Percentiles rank a stretch among this genome's conserved stretches.
Evolutionary conservation across 2,888 invertebrate species (phyloP).

Genomic region (Vanessa cardui): DNA sequence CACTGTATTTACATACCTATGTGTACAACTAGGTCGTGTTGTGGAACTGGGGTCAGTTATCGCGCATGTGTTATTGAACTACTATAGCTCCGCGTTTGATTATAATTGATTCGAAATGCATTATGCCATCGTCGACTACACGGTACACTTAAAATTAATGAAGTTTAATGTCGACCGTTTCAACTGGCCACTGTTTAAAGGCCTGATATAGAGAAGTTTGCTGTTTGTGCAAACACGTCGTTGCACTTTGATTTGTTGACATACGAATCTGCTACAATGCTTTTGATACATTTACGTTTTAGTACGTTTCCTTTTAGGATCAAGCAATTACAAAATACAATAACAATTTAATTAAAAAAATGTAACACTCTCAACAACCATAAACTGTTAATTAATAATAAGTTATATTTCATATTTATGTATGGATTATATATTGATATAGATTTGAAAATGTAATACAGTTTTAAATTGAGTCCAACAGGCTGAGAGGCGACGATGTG

Average conservation of each 20-base stretch:
- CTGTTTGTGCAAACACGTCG: no score
- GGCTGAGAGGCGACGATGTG: conserved; percentile 49
- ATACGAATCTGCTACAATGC: no score
- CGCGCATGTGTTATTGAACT: neutral
- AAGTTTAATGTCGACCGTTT: neutral
- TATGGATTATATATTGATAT: no score
- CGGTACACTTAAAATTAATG: neutral
- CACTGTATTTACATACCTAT: neutral
- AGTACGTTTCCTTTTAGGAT: no score
- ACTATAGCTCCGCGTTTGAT: neutral
- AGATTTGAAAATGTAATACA: conserved; percentile 1
- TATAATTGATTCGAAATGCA: conserved; percentile 1
- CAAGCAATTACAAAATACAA: no score
- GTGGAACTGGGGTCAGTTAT: neutral
- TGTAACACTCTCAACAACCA: no score
- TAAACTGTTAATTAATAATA: no score
- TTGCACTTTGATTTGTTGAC: no score
- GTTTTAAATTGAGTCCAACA: conserved; percentile 26
- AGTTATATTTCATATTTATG: no score
- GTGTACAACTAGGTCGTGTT: neutral
- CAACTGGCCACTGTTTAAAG: neutral
- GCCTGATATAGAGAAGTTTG: no score
- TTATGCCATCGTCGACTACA: neutral
- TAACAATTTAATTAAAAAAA: no score
- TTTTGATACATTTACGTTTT: no score